Conservation (phyloP, 2,113 vertebrate species). For the Amazona vittata region DNA sequence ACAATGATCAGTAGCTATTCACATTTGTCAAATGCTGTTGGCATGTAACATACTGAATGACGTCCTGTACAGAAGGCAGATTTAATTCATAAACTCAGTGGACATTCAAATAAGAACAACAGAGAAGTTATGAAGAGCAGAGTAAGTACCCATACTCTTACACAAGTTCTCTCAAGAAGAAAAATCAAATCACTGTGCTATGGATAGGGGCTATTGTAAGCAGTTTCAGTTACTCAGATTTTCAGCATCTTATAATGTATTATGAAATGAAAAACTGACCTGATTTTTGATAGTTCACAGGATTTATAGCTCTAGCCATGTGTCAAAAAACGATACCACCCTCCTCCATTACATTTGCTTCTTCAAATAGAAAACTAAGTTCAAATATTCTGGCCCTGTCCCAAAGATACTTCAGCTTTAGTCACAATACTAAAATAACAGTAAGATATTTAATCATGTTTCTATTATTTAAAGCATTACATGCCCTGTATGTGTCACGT, state of each 20-base stretch:
- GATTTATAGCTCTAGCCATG: neutral
- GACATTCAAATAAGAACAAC: neutral
- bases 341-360: neutral
- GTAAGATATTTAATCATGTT: neutral
- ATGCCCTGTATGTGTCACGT: neutral
- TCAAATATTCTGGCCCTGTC: neutral
- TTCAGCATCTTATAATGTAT: neutral
- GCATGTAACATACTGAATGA: neutral
- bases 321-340: neutral
- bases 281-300: neutral
- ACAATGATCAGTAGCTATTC: neutral
- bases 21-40: neutral
- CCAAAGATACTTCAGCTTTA: neutral
- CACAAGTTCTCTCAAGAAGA: neutral
- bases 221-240: neutral
- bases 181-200: neutral
- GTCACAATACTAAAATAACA: neutral
- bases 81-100: neutral
- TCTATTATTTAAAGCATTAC: neutral
- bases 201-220: neutral
- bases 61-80: neutral
- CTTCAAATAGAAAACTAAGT: neutral
- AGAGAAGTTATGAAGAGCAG: neutral
- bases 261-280: neutral
- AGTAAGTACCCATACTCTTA: neutral